Conservation (phyloP, 2,113 vertebrate genomes). For the Marcusenius ussheri region DNA sequence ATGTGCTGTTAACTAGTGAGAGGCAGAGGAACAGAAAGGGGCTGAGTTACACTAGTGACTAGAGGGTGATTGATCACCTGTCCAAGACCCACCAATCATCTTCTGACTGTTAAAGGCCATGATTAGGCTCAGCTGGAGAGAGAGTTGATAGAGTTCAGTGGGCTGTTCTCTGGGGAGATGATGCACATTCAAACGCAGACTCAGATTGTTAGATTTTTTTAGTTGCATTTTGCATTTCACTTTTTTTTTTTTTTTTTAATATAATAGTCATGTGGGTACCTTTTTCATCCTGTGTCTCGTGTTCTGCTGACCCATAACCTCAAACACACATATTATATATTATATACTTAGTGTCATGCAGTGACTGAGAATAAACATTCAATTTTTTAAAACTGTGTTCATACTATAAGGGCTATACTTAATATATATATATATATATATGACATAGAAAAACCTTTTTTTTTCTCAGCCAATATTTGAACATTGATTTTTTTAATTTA, state of each 20-base stretch:
- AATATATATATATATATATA: too few relatives aligned
- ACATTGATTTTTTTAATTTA: neutral
- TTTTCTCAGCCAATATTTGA: neutral
- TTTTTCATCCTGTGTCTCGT: neutral
- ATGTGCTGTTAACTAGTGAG: neutral
- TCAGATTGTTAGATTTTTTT: neutral
- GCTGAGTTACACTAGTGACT: neutral
- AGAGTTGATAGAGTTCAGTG: neutral
- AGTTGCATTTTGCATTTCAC: neutral
- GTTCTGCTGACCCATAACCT: neutral
- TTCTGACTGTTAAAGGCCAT: neutral
- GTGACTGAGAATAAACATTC: neutral
- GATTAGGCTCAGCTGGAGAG: neutral
- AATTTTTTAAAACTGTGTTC: neutral
- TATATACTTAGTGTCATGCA: neutral
- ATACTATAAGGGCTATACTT: neutral
- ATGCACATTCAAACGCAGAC: neutral
- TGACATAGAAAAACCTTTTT: neutral
- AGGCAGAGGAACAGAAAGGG: neutral
- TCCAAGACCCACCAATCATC: neutral
- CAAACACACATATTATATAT: neutral
- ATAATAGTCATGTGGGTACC: neutral
- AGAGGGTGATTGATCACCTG: neutral
- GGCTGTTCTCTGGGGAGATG: neutral
- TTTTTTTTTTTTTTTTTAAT: neutral